Conservation (phyloP, 2,113 vertebrate genomes). For the Laterallus jamaicensis region DNA sequence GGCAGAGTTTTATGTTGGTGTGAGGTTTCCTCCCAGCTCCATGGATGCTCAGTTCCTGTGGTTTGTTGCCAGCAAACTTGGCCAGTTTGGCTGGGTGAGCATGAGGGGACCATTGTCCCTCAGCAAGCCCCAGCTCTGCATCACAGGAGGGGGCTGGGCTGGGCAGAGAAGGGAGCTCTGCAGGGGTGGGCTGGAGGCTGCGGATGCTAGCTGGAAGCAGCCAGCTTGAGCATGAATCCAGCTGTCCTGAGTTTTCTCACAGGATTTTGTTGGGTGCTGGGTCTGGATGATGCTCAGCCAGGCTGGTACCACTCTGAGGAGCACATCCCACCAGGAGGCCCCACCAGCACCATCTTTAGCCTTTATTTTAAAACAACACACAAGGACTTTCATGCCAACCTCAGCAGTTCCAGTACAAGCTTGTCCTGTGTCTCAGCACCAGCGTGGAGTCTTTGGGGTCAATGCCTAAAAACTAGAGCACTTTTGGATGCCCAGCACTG, state of each 20-base stretch:
- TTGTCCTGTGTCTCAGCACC: neutral
- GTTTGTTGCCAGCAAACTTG: neutral
- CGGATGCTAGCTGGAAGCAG: neutral
- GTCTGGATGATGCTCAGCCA: neutral
- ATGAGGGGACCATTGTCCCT: neutral
- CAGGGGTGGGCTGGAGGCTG: neutral
- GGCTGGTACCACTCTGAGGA: neutral
- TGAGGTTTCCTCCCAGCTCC: neutral
- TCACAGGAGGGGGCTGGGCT: neutral
- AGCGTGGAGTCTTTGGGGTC: neutral
- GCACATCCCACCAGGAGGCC: neutral
- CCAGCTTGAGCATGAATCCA: neutral
- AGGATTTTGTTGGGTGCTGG: accelerated
- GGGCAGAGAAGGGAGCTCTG: neutral
- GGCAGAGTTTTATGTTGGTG: accelerated
- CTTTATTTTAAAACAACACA: neutral
- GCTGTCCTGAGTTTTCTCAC: neutral
- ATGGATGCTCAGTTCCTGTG: accelerated
- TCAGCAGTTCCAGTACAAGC: neutral
- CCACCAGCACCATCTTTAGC: neutral
- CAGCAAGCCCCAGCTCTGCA: neutral
- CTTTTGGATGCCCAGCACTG: neutral
- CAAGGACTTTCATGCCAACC: neutral
- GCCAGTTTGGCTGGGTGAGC: accelerated
- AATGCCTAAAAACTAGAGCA: neutral